Base-by-base conservation (phyloP, 2,888 invertebrate genomes). In the Heliothis peltigera region DNA sequence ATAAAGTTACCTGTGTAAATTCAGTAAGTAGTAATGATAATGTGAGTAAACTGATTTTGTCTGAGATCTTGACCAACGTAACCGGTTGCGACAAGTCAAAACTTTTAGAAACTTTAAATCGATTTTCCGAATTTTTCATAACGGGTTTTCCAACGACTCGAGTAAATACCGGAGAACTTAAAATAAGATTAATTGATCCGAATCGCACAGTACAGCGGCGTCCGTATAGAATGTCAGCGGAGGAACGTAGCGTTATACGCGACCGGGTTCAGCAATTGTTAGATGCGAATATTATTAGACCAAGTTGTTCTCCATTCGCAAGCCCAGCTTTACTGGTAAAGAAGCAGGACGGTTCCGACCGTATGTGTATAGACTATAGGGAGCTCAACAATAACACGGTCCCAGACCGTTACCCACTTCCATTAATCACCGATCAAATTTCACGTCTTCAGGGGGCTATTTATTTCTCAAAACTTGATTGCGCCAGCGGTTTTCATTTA, bases 231-330 rank as follows among this genome's bases (percentile, higher is more conserved):
- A 4, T 22, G n/a, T 56, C 46, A 2, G 54, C 44, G 10, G n/a
- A 58, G 1, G 25, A 49, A 19, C 62, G 62, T n/a, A 18, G 48
- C 2, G 15, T 56, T 6, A 56, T 47, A n/a, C 32, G 46, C 12
- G 48, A 64, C 54, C 7, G 64, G 59, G 22, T 58, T 2, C 8
- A 17, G 1, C 59, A 68, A 15, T 19, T 68, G 3, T 21, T 61
- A n/a, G 17, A 15, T 2, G 64, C 64, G 0, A 44, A 44, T 15
- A 54, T 64, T 0, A 64, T 69, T 18, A 32, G 64, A 4, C 54
- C 61, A 21, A 69, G 69, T 18, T 25, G 43, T 12, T 69, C 63
- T 3, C 68, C 68, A 17, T 68, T 69, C 39, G 42, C 58, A 1
- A 67, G 67, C 8, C 55, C 55, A 35, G 21, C 18, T 8, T 19